Percentiles rank a stretch among this genome's conserved stretches.
Evolutionary conservation across 2,888 invertebrate species (phyloP).

Genomic region (Pterostichus niger): DNA sequence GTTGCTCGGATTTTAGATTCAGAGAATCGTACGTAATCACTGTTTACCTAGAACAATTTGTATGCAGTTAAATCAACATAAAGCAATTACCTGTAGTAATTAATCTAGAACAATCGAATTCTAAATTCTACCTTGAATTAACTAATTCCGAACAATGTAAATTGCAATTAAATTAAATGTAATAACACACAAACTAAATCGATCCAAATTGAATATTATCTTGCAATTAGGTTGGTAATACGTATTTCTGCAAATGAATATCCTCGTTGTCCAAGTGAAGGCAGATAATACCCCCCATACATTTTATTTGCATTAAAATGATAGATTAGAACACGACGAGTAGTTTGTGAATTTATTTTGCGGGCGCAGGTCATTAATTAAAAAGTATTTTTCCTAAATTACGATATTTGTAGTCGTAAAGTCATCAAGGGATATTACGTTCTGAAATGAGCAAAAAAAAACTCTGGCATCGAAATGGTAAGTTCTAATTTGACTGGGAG

Average conservation of each 20-base stretch:
- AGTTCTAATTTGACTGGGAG: slow-evolving; percentile 50
- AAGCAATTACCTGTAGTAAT: slow-evolving; percentile 44
- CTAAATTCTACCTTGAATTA: slow-evolving; percentile 46
- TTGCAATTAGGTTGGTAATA: slow-evolving; percentile 34
- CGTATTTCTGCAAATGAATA: slow-evolving; percentile 39
- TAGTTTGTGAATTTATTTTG: slow-evolving; percentile 18
- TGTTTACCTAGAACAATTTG: slow-evolving; percentile 26
- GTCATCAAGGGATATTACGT: slow-evolving; percentile 49
- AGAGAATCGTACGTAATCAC: slow-evolving; percentile 15
- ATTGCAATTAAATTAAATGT: slow-evolving; percentile 51
- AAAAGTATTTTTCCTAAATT: slow-evolving; percentile 52
- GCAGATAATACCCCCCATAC: slow-evolving; percentile 10
- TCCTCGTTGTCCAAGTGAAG: not conserved
- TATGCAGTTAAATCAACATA: slow-evolving; percentile 44
- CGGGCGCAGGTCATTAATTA: slow-evolving; percentile 30
- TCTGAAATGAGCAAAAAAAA: slow-evolving; percentile 32
- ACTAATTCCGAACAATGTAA: slow-evolving; percentile 46
- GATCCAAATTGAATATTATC: slow-evolving; percentile 51
- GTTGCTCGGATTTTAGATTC: slow-evolving; percentile 13
- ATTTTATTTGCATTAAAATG: slow-evolving; percentile 49
- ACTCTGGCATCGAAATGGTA: slow-evolving; percentile 48
- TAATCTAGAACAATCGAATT: slow-evolving; percentile 50
- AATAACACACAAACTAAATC: slow-evolving; percentile 43
- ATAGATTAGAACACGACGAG: slow-evolving; percentile 3
- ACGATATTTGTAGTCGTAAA: slow-evolving; percentile 43